These are phyloP conservation scores for Ericerus pela DNA, from an alignment of 1,140 invertebrate genomes.

Conservation along the genomic window DNA sequence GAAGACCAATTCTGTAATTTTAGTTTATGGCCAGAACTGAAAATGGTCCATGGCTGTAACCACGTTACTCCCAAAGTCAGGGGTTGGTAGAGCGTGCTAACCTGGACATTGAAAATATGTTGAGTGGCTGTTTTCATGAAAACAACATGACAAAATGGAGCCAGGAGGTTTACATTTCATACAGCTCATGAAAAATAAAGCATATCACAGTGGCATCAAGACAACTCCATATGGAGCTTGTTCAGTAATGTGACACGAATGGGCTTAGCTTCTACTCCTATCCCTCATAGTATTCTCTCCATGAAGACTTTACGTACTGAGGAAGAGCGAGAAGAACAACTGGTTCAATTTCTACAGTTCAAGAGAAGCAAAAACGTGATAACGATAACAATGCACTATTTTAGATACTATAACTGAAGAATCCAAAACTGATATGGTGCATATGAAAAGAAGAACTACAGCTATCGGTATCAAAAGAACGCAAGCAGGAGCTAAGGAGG, in stretches of 20 bases:
- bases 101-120: slow-evolving; percentile 31
- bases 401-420: no score
- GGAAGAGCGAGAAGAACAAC: no score
- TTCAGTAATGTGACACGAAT: slow-evolving; percentile 16
- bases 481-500: no score
- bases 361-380: no score
- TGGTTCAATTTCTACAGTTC: no score
- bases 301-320: slow-evolving; percentile 7
- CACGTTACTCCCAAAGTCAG: slow-evolving; percentile 27
- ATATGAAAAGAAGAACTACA: no score
- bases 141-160: slow-evolving; percentile 26
- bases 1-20: no score
- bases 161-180: slow-evolving; percentile 25
- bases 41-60: slow-evolving; percentile 26
- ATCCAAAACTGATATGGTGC: no score
- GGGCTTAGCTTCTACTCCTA: background rate
- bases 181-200: no score
- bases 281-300: background rate
- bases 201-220: slow-evolving; percentile 23
- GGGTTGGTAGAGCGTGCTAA: slow-evolving; percentile 29
- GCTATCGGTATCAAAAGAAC: no score
- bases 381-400: no score
- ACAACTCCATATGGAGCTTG: no score
- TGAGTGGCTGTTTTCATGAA: slow-evolving; percentile 27
- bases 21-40: slow-evolving; percentile 14